Evolutionary conservation across 2,797 vertebrate genomes (phyloP).

Genomic region (Coilia nasus): DNA sequence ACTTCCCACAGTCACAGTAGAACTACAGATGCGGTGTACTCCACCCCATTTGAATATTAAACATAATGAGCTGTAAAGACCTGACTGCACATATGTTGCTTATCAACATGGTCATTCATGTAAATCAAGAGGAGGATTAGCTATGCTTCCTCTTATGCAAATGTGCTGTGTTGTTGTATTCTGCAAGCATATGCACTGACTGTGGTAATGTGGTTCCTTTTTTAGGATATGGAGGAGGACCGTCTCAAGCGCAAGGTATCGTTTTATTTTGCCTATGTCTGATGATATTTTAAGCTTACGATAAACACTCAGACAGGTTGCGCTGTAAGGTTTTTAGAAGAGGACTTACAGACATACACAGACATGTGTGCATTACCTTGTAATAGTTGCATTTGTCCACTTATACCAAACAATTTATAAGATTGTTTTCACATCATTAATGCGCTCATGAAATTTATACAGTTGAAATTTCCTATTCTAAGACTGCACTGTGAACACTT

Average conservation of each 20-base stretch:
- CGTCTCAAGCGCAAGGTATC: slow-evolving; percentile 79
- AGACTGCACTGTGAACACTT: background rate
- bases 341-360: background rate
- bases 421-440: too few species aligned
- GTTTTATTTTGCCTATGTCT: background rate
- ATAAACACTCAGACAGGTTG: too few species aligned
- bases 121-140: background rate
- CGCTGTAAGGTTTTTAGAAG: background rate
- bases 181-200: background rate
- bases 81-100: background rate
- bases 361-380: background rate
- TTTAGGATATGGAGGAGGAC: slow-evolving; percentile 70
- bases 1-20: background rate
- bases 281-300: background rate
- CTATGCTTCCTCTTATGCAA: background rate
- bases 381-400: background rate
- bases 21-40: too few species aligned
- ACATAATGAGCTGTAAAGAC: background rate
- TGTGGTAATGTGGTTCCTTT: slow-evolving; percentile 37
- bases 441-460: background rate
- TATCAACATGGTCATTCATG: background rate
- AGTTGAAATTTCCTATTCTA: background rate
- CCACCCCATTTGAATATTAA: background rate
- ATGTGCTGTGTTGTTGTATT: background rate
- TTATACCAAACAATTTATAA: too few species aligned